Evolutionary conservation across 2,113 vertebrate genomes (phyloP).

Genomic region (Kobus ellipsiprymnus): DNA sequence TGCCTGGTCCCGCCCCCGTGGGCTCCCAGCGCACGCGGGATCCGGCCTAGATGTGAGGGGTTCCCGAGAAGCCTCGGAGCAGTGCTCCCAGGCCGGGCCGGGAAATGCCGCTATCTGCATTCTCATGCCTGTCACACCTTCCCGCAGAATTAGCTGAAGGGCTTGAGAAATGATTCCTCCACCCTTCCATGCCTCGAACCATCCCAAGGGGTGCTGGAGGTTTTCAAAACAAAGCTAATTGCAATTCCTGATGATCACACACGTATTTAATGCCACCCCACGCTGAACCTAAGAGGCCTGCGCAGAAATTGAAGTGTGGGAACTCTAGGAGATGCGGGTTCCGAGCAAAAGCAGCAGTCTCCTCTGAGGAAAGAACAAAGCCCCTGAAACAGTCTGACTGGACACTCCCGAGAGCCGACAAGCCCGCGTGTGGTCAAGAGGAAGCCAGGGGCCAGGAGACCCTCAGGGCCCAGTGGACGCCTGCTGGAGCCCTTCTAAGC

Average conservation of each 20-base stretch:
- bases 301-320: background rate
- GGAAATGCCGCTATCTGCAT: background rate
- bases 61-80: fast-evolving
- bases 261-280: background rate
- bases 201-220: constrained; percentile 24
- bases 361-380: background rate
- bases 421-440: too few relatives aligned
- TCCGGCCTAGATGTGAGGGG: background rate
- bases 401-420: background rate
- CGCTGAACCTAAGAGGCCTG: background rate
- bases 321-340: background rate
- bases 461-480: fast-evolving
- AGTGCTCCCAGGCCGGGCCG: fast-evolving
- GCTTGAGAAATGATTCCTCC: background rate
- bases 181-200: background rate
- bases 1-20: background rate
- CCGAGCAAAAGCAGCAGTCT: background rate
- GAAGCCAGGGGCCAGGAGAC: background rate
- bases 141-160: background rate
- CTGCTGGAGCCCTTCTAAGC: fast-evolving
- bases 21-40: fast-evolving
- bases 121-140: background rate
- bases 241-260: background rate
- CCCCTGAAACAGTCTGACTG: fast-evolving
- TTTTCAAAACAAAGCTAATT: constrained; percentile 57